A percentile compares a stretch with the other conserved stretches of the same genome.
These are phyloP conservation scores for Hypomecis atomaria DNA, from an alignment of 2,888 invertebrate genomes.

Conservation along the genomic window DNA sequence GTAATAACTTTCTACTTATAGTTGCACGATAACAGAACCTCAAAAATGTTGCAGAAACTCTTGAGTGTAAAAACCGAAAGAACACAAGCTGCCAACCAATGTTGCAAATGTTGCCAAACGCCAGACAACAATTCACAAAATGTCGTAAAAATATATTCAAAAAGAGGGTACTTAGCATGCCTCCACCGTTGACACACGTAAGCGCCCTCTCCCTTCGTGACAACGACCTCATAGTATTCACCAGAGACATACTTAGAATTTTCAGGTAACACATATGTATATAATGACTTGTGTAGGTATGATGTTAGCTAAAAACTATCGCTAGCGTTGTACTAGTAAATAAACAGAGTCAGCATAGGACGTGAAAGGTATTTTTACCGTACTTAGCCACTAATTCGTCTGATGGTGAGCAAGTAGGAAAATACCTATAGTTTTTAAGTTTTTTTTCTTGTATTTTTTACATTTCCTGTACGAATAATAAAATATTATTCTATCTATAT, in stretches of 20 bases:
- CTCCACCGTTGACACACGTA: conserved; percentile 32
- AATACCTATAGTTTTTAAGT: too few relatives aligned
- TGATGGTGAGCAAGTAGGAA: too few relatives aligned
- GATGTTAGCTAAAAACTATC: too few relatives aligned
- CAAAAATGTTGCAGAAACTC: not conserved
- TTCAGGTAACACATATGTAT: not conserved
- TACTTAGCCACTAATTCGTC: too few relatives aligned
- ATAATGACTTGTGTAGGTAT: too few relatives aligned
- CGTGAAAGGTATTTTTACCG: too few relatives aligned
- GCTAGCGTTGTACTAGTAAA: too few relatives aligned
- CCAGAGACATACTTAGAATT: not conserved
- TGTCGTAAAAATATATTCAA: conserved; percentile 30
- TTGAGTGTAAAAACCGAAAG: conserved; percentile 7
- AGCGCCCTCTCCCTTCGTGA: conserved; percentile 22
- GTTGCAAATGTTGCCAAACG: conserved; percentile 23
- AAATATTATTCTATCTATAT: too few relatives aligned
- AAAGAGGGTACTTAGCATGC: conserved; percentile 33
- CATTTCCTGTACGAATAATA: too few relatives aligned
- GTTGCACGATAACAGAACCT: not conserved
- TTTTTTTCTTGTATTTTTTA: too few relatives aligned
- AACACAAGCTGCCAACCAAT: conserved; percentile 14
- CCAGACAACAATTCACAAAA: conserved; percentile 23
- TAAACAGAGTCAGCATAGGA: too few relatives aligned
- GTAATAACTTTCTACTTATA: not conserved
- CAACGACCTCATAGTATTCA: not conserved